Evolutionary conservation across 2,113 vertebrate genomes (phyloP), one percentile per base, ranked within the genome.

Genomic region (Rhodinocichla rosea): DNA sequence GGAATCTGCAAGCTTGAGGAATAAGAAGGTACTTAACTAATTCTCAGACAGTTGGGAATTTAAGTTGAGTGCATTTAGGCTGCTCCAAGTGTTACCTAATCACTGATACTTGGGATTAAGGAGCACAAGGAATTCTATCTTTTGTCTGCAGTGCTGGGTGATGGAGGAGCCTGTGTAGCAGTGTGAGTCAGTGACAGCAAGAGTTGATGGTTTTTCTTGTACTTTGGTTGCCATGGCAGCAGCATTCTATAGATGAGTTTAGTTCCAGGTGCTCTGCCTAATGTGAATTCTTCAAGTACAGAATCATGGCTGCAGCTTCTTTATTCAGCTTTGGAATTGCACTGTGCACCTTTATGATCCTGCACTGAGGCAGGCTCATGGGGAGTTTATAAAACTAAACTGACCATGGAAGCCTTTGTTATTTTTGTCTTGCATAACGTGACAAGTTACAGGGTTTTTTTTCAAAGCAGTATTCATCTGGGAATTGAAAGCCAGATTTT

Each of bases 151-250:
- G 42, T 52, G n/a, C 59, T 74, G 74, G 64, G 50, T 50, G 71
- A 83, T 85, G 40, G 73, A 92, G 90, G 80, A 86, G 56, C 17
- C 76, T 56, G 40, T 28, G 68, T 37, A 35, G 47, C 60, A 8
- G 9, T 30, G 27, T 69, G 73, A 87, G 89, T 84, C 65, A 64
- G 60, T 89, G 92, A 80, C 76, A 90, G 88, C 55, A 64, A 71
- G 84, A 90, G 45, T 70, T 89, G 76, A 71, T 90, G 63, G 22
- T 35, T 35, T 57, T 85, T 74, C 83, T 75, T 75, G 73, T 81
- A 68, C 56, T 86, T 78, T 4, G 67, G 96, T 94, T 96, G 92
- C 95, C 78, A 92, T 92, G 88, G 93, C 94, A 94, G 60, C 95
- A 86, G 62, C 47, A 13, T 59, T 79, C 64, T 90, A 15, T 35